A percentile compares a stretch with the other conserved stretches of the same genome.
Conservation (phyloP, 2,888 invertebrate species). For the Phania funesta region DNA sequence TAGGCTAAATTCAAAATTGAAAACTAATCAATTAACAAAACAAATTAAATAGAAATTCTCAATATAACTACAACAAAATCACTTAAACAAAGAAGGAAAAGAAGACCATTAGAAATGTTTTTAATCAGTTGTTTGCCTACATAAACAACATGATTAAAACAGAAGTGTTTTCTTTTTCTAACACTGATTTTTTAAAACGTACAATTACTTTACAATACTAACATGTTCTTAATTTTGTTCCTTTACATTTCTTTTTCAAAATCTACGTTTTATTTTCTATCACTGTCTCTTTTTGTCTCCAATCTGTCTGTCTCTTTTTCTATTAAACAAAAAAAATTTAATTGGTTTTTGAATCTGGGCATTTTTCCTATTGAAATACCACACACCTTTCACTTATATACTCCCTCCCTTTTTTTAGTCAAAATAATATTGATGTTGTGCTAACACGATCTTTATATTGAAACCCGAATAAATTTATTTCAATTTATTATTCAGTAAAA, state of each 20-base stretch:
- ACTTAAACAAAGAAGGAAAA: slow-evolving; percentile 35
- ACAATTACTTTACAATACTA: slow-evolving; percentile 4
- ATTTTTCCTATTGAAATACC: slow-evolving; percentile 30
- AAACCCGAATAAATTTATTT: neutral
- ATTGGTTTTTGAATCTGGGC: slow-evolving; percentile 53
- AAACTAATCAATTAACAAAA: slow-evolving; percentile 54
- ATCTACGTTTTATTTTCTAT: slow-evolving; percentile 2
- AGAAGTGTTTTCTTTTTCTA: slow-evolving; percentile 39
- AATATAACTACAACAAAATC: slow-evolving; percentile 28
- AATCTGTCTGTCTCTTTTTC: slow-evolving; percentile 37
- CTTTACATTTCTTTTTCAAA: slow-evolving; percentile 11
- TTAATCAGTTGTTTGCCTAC: neutral
- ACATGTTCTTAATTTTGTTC: neutral
- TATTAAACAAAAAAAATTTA: slow-evolving; percentile 40
- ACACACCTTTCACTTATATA: slow-evolving; percentile 6
- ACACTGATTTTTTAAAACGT: slow-evolving; percentile 28
- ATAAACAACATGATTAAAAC: neutral
- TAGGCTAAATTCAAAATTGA: slow-evolving; percentile 74
- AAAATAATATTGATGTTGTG: slow-evolving; percentile 61
- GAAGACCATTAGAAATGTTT: slow-evolving; percentile 7
- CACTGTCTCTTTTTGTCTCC: slow-evolving; percentile 44
- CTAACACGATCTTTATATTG: slow-evolving; percentile 39
- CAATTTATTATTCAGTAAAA: neutral
- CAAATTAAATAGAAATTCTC: slow-evolving; percentile 22
- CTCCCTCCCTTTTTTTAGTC: slow-evolving; percentile 22